Base-by-base conservation (phyloP, 1,140 invertebrate species). In the Oreohelix idahoensis region DNA sequence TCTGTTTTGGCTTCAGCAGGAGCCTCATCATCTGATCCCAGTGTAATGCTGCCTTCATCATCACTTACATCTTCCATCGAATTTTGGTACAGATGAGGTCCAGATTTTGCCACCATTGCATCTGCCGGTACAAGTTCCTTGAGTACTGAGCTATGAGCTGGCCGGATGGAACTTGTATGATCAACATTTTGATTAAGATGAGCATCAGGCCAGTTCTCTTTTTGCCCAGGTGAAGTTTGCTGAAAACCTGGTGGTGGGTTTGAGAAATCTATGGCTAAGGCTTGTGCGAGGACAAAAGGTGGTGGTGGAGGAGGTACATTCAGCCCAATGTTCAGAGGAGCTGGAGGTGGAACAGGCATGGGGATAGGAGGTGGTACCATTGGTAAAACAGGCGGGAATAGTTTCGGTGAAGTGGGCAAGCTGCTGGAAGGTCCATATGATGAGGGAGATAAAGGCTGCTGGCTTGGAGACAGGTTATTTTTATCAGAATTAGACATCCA, bases 401-500 rank as follows among this genome's bases (percentile, higher is more conserved):
- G 17, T 26, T 17, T 13, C 42, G 80, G 53, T 5, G 71, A 29
- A 11, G 70, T 76, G 17, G 69, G 29, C 26, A 76, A 45, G 17
- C 29, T 76, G 38, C 23, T 35, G 32, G 39, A 0, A 23, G 77
- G 58, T 23, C 0, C 8, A 29, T 66, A 79, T 15, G 53, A 36
- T 23, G 51, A n/a, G 4, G 77, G 77, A 13, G 58, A 79, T 38
- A 32, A 38, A 35, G n/a, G 63, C 36, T 63, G 77, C 36, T 63
- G 77, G 23, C 4, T 26, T 2, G 77, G 58, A 36, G 51, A 53
- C 13, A 36, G 1, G 77, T 39, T 66, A 8, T 35, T 76, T 10
- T 78, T 51, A 53, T 35, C 38, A 66, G 84, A 84, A 35, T 90
- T 84, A 20, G 89, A 85, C 77, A 88, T 89, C 89, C 88, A 89